A percentile compares a stretch with the other conserved stretches of the same genome.
Conservation (phyloP, 2,888 invertebrate species). For the Emmelina monodactyla region DNA sequence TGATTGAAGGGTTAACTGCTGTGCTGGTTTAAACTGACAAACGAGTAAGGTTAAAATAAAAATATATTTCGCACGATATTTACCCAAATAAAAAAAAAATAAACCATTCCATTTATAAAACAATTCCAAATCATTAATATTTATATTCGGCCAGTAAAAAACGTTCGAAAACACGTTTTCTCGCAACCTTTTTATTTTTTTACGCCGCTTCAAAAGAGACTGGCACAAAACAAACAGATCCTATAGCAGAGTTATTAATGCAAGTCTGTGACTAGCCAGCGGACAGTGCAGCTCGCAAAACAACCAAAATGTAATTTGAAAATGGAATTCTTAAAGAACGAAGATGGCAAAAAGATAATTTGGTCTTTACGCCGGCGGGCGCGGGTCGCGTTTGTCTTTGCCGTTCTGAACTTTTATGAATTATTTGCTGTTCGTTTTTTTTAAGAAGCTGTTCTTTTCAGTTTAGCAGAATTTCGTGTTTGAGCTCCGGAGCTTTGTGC, state of each 20-base stretch:
- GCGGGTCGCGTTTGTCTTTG: conserved; percentile 57
- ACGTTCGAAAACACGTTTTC: no score
- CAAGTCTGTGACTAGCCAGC: conserved; percentile 42
- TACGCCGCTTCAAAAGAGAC: no score
- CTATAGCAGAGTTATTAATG: conserved; percentile 56
- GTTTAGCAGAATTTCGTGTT: not conserved
- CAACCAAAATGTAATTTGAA: conserved; percentile 60
- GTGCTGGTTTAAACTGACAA: not conserved
- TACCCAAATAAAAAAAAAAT: no score
- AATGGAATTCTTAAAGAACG: conserved; percentile 61
- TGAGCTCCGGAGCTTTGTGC: no score
- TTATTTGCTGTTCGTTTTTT: conserved; percentile 56
- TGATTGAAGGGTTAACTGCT: not conserved
- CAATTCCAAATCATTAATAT: no score
- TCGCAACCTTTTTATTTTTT: no score
- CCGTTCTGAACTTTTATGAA: conserved; percentile 62
- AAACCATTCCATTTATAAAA: no score
- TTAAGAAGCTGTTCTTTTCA: conserved; percentile 26
- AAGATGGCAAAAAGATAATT: conserved; percentile 62
- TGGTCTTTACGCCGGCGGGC: conserved; percentile 28
- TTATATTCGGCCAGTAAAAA: no score
- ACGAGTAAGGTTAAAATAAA: no score
- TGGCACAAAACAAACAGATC: no score
- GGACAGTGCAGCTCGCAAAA: conserved; percentile 44
- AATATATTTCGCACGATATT: no score